These are phyloP conservation scores for Centropyge bicolor DNA, from an alignment of 2,797 vertebrate genomes.

Conservation along the genomic window DNA sequence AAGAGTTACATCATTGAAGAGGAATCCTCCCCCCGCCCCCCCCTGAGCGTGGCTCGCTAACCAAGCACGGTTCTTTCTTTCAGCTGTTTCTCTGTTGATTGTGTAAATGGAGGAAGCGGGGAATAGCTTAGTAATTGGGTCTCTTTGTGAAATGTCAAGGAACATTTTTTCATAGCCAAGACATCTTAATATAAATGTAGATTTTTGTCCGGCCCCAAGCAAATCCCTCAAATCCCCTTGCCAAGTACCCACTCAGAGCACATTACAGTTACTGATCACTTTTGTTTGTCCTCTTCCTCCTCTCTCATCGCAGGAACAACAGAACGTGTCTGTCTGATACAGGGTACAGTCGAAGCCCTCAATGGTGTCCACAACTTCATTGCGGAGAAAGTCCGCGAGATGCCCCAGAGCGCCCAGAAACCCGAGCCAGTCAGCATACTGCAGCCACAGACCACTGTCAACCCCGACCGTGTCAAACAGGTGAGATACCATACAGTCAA, in stretches of 20 bases:
- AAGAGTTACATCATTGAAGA: conserved; percentile 81
- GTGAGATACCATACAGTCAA: conserved; percentile 81
- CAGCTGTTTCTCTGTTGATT: conserved; percentile 77
- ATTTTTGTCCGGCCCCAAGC: conserved; percentile 23
- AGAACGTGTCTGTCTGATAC: conserved; percentile 98
- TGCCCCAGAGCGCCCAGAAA: conserved; percentile 99
- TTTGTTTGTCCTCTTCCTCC: conserved; percentile 43
- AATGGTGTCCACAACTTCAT: conserved; percentile 99
- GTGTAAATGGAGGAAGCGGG: conserved; percentile 66
- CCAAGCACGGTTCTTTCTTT: conserved; percentile 72
- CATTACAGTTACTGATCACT: conserved; percentile 42
- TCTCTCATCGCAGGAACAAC: conserved; percentile 91
- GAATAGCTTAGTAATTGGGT: conserved; percentile 64
- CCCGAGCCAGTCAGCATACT: conserved; percentile 99
- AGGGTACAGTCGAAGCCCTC: conserved; percentile 98
- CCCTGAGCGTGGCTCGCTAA: conserved; percentile 67
- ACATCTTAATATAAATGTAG: conserved; percentile 52
- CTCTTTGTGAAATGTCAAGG: conserved; percentile 63
- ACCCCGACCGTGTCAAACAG: conserved; percentile 99
- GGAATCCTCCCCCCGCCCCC: conserved; percentile 69
- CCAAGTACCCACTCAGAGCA: conserved; percentile 31
- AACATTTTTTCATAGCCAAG: conserved; percentile 52
- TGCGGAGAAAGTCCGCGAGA: conserved; percentile 99
- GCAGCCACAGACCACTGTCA: conserved; percentile 99
- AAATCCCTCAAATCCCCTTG: conserved; percentile 52